phyloP scores from a whole-genome alignment of 2,888 invertebrate genomes.

The Zaprionus lineosus region DNA sequence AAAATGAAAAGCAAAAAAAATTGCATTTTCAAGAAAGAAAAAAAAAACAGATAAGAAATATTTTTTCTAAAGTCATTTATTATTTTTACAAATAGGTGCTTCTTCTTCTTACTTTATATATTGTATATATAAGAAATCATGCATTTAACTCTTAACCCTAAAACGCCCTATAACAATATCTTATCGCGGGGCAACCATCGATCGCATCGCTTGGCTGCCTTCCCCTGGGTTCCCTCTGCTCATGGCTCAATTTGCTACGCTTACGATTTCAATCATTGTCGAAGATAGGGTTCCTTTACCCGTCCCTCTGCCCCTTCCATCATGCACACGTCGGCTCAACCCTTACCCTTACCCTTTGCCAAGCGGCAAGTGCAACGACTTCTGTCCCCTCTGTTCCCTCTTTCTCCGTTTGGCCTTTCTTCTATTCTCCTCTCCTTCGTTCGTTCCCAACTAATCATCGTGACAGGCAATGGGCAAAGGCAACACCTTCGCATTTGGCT shows the following conservation, averaged over 20 bases:
- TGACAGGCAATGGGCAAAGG: constrained; percentile 56
- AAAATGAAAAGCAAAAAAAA: constrained; percentile 13
- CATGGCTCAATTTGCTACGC: constrained; percentile 46
- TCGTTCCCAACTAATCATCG: constrained; percentile 42
- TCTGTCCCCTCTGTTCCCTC: no score
- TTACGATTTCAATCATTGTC: constrained; percentile 51
- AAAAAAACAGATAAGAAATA: constrained; percentile 4
- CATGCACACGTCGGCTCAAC: background rate
- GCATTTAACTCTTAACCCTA: constrained; percentile 49
- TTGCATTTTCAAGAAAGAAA: background rate
- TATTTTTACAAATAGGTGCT: constrained; percentile 29
- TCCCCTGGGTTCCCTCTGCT: background rate
- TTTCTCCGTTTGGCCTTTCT: constrained; percentile 11
- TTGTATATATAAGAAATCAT: background rate
- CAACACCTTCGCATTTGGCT: constrained; percentile 50
- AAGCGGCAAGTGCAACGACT: constrained; percentile 49
- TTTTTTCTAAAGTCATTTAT: constrained; percentile 41
- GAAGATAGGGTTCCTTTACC: no score
- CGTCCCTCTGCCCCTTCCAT: background rate
- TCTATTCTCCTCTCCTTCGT: background rate
- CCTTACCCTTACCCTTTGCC: constrained; percentile 32
- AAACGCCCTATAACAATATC: constrained; percentile 42
- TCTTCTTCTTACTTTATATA: background rate
- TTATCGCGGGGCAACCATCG: constrained; percentile 33
- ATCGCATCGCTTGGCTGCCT: constrained; percentile 19